phyloP scores from a whole-genome alignment of 2,888 invertebrate species.

The Pyrgus malvae region DNA sequence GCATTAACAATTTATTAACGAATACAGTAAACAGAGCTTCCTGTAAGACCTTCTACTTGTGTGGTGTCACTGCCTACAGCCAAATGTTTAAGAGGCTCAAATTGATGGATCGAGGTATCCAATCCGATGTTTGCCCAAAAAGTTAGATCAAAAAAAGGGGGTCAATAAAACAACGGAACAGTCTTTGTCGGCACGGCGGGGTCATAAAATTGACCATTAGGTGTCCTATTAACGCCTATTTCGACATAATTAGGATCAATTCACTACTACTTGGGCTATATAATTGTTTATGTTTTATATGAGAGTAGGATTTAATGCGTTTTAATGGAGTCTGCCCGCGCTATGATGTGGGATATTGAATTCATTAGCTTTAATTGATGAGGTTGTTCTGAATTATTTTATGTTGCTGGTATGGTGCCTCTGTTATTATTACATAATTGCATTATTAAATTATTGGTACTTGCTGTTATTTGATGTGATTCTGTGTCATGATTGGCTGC shows the following conservation, averaged over 20 bases:
- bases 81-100: slow-evolving; percentile 47
- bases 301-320: slow-evolving; percentile 42
- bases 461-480: too few relatives aligned
- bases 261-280: slow-evolving; percentile 61
- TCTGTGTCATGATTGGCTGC: too few relatives aligned
- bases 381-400: slow-evolving; percentile 15
- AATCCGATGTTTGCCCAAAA: slow-evolving; percentile 68
- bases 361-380: slow-evolving; percentile 27
- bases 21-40: too few relatives aligned
- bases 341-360: slow-evolving; percentile 20
- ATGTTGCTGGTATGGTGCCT: background rate
- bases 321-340: slow-evolving; percentile 26
- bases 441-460: background rate
- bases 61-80: slow-evolving; percentile 32
- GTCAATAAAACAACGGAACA: slow-evolving; percentile 70
- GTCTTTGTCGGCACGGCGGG: slow-evolving; percentile 67
- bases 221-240: slow-evolving; percentile 80
- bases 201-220: slow-evolving; percentile 74
- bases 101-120: slow-evolving; percentile 49
- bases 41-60: slow-evolving; percentile 2
- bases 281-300: slow-evolving; percentile 69
- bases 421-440: background rate
- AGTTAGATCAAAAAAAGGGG: slow-evolving; percentile 68
- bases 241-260: slow-evolving; percentile 79
- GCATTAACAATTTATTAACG: too few relatives aligned